Evolutionary conservation across 2,888 invertebrate species (phyloP).

Genomic region (Troilus luridus): DNA sequence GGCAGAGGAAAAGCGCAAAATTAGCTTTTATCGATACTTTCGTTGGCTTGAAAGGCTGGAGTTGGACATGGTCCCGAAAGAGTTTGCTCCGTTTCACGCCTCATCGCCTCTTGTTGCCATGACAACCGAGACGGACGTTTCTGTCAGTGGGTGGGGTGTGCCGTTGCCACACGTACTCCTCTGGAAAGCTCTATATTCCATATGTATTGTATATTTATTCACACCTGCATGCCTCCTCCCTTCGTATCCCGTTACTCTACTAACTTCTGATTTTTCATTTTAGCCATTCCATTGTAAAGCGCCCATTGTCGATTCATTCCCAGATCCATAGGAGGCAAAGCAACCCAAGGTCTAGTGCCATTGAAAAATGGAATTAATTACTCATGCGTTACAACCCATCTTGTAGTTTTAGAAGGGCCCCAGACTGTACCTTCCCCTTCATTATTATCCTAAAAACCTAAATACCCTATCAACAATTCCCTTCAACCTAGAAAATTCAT

Average conservation of each 20-base stretch:
- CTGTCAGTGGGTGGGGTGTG: slow-evolving; percentile 26
- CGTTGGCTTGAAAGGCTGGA: slow-evolving; percentile 14
- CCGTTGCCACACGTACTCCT: slow-evolving; percentile 49
- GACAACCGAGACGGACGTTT: slow-evolving; percentile 50
- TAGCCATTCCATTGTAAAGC: neutral
- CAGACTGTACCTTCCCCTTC: too few relatives aligned
- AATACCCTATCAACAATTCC: too few relatives aligned
- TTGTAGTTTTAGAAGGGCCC: too few relatives aligned
- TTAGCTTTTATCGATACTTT: slow-evolving; percentile 41
- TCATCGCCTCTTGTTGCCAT: slow-evolving; percentile 32
- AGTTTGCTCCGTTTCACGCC: slow-evolving; percentile 37
- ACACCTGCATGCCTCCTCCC: neutral
- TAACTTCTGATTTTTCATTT: neutral
- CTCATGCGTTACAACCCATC: too few relatives aligned
- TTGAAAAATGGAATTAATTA: too few relatives aligned
- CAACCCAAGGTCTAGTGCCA: too few relatives aligned
- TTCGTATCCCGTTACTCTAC: neutral
- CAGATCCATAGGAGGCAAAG: too few relatives aligned
- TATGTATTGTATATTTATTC: neutral
- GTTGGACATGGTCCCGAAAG: slow-evolving; percentile 45
- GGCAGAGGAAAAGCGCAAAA: slow-evolving; percentile 43
- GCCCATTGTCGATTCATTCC: neutral
- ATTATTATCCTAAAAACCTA: too few relatives aligned
- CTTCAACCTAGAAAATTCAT: too few relatives aligned
- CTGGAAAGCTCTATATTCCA: slow-evolving; percentile 22